These are phyloP conservation scores for Lacerta bilineata DNA, from an alignment of 2,797 vertebrate species.

Conservation along the genomic window DNA sequence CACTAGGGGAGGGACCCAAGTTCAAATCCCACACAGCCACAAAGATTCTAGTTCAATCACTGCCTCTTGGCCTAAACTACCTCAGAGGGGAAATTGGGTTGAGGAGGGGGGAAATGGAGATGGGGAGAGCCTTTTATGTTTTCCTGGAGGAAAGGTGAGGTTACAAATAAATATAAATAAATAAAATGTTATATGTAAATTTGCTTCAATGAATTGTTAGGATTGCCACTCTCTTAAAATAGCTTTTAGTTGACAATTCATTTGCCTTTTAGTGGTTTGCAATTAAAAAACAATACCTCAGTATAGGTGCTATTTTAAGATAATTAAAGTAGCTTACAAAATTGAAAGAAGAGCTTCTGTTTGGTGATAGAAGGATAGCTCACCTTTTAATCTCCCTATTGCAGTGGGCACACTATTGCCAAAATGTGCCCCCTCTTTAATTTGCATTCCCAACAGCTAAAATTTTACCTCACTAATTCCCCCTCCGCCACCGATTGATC, in stretches of 20 bases:
- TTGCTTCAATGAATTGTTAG: not conserved
- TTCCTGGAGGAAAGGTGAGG: not conserved
- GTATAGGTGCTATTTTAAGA: not conserved
- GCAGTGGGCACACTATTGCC: too few relatives aligned
- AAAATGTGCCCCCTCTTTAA: not conserved
- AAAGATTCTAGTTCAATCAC: not conserved
- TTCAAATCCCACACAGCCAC: not conserved
- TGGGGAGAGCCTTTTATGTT: not conserved
- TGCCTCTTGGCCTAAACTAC: not conserved
- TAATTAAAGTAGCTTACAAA: too few relatives aligned
- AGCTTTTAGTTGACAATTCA: not conserved
- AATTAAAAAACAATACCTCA: not conserved
- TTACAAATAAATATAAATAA: not conserved
- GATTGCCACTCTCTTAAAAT: not conserved
- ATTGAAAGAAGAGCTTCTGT: not conserved
- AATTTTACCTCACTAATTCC: not conserved
- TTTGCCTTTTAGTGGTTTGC: not conserved
- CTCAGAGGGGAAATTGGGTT: too few relatives aligned
- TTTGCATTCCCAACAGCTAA: not conserved
- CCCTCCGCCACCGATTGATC: slow-evolving; percentile 7
- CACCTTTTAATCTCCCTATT: not conserved
- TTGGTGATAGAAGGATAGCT: not conserved
- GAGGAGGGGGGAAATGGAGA: not conserved
- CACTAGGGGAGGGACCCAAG: not conserved
- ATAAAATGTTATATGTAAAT: too few relatives aligned